Evolutionary conservation across 2,113 vertebrate species (phyloP).

Genomic region (Taxidea taxus): DNA sequence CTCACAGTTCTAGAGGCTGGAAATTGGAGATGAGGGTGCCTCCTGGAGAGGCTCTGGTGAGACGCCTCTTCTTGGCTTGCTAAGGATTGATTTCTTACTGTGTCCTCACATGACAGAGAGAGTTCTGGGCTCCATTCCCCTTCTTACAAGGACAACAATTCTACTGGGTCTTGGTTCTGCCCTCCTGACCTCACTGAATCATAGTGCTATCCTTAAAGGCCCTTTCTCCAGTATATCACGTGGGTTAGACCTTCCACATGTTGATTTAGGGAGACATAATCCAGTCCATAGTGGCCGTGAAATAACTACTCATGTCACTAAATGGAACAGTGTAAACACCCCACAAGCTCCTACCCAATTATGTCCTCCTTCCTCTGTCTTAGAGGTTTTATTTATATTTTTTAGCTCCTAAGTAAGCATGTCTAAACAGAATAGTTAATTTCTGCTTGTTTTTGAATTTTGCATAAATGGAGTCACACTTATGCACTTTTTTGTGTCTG

Average conservation of each 20-base stretch:
- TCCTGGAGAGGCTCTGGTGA: neutral
- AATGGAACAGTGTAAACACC: neutral
- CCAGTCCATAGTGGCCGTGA: neutral
- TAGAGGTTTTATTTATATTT: neutral
- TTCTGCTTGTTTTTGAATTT: neutral
- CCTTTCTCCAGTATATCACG: neutral
- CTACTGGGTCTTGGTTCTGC: neutral
- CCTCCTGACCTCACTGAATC: neutral
- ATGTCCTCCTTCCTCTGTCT: neutral
- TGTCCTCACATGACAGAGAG: neutral
- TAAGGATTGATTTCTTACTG: neutral
- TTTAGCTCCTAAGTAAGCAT: neutral
- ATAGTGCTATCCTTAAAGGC: neutral
- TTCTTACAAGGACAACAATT: neutral
- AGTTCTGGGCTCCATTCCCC: neutral
- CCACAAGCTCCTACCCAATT: neutral
- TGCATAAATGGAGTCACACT: neutral
- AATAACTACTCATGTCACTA: neutral
- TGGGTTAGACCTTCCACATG: neutral
- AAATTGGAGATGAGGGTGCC: no score
- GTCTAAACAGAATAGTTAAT: neutral
- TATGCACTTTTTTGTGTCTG: neutral
- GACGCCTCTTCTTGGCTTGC: neutral
- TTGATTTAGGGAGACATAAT: neutral
- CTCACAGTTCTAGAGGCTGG: neutral